Base-by-base conservation (phyloP, 1,140 invertebrate genomes). In the Heliconius himera region DNA sequence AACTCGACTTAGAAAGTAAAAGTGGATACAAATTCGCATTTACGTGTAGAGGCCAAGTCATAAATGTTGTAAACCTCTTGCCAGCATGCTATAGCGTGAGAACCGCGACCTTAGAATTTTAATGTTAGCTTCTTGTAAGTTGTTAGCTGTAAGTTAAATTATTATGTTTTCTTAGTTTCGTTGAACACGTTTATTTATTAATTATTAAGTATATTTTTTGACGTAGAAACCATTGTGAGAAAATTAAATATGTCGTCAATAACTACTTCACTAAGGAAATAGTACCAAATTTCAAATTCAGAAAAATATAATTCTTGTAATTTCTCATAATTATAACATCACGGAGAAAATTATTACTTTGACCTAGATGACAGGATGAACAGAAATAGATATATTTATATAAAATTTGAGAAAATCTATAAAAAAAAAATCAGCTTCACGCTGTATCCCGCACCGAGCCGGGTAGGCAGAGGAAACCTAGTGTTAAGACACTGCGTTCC, bases 71-170 rank as follows among this genome's bases (percentile, higher is more conserved):
- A 78, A 82, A 80, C 77, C 81, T 80, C 76, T 76, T 77, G 74
- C 70, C 60, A 71, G 73, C 87, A 88, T 85, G 84, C 83, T 71
- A 84, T 84, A 76, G 74, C 80, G 84, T 81, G 85, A 72, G 81
- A 73, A 81, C 77, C 74, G 73, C 79, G 84, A 87, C 86, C 87
- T 89, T 88, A 84, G 87, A 90, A 90, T 89, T 86, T 89, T 87
- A 88, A 89, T 89, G n/a, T 56, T 54, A 51, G 26, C 70, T 22
- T 71, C 18, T 22, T 71, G 70, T 36, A 38, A 71, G 29, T 71
- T n/a, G 51, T 54, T 54, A 20, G 51, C 18, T 54, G 20, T n/a
- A 29, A 18, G 9, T 66, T 66, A 66, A 29, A 26, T 66, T 29
- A 66, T 29, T 66, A 16, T 29, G 3, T 66, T 66, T 5, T 11